Evolutionary conservation across 2,113 vertebrate species (phyloP).

Genomic region (Camarhynchus parvulus): DNA sequence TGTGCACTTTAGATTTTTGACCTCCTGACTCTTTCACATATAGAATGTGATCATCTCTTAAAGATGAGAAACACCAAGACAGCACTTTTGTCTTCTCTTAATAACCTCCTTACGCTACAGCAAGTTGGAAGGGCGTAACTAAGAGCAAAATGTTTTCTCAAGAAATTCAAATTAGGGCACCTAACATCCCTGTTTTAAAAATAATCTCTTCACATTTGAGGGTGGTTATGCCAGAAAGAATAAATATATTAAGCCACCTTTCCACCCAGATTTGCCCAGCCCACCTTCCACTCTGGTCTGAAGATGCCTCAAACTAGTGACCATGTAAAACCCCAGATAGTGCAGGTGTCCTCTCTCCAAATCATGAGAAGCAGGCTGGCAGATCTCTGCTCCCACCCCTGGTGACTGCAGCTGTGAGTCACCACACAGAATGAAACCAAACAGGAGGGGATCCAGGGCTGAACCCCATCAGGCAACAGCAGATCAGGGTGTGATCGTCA

Average conservation of each 20-base stretch:
- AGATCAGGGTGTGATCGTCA: not conserved
- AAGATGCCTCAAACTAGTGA: not conserved
- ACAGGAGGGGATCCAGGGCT: not conserved
- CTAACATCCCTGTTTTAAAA: not conserved
- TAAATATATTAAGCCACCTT: not conserved
- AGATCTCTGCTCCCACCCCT: not conserved
- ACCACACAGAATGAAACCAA: not conserved
- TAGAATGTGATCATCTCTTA: not conserved
- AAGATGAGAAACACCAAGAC: not conserved
- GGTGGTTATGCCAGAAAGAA: not conserved
- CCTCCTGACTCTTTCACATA: not conserved
- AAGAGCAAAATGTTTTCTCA: not conserved
- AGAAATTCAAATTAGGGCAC: not conserved
- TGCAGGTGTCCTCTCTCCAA: rapidly evolving
- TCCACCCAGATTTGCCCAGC: not conserved
- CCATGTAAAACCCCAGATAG: not conserved
- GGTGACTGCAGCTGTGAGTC: not conserved
- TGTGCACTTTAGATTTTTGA: not conserved
- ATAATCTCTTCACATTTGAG: not conserved
- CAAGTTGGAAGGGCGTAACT: not conserved
- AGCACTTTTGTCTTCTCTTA: not conserved
- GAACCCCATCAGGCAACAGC: not conserved
- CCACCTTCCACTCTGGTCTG: not conserved
- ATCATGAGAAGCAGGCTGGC: not conserved
- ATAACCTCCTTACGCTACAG: not conserved